Conservation (phyloP, 2,113 vertebrate genomes). For the Cottus gobio region DNA sequence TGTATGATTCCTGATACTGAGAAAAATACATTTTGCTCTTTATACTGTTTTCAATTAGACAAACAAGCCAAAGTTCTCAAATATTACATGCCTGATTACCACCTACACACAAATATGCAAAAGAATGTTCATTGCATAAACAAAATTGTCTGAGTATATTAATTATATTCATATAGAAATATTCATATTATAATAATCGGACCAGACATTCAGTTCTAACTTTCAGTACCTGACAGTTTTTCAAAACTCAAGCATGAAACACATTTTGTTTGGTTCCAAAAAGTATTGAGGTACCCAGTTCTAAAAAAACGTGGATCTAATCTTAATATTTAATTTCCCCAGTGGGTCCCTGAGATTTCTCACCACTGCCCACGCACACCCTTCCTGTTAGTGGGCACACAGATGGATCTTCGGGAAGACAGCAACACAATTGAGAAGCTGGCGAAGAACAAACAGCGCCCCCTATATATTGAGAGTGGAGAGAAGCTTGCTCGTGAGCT, state of each 20-base stretch:
- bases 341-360: constrained; percentile 99
- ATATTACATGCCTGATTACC: not conserved
- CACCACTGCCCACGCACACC: constrained; percentile 98
- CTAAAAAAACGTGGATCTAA: not conserved
- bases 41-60: not conserved
- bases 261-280: not conserved
- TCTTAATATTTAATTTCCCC: not conserved
- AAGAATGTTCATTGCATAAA: not conserved
- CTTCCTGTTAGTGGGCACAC: constrained; percentile 97
- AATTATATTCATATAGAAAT: not conserved
- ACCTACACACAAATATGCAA: not conserved
- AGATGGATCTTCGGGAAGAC: constrained; percentile 96
- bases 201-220: not conserved
- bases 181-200: not conserved
- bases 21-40: not conserved
- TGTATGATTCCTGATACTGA: not conserved
- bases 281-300: not conserved
- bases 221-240: not conserved
- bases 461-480: constrained; percentile 91
- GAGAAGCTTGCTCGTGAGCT: constrained; percentile 95
- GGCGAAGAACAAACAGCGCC: constrained; percentile 99
- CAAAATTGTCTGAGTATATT: not conserved
- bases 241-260: not conserved
- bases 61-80: not conserved
- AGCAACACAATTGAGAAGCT: constrained; percentile 97